Evolutionary conservation across 2,888 invertebrate species (phyloP).

Genomic region (Idaea biselata): DNA sequence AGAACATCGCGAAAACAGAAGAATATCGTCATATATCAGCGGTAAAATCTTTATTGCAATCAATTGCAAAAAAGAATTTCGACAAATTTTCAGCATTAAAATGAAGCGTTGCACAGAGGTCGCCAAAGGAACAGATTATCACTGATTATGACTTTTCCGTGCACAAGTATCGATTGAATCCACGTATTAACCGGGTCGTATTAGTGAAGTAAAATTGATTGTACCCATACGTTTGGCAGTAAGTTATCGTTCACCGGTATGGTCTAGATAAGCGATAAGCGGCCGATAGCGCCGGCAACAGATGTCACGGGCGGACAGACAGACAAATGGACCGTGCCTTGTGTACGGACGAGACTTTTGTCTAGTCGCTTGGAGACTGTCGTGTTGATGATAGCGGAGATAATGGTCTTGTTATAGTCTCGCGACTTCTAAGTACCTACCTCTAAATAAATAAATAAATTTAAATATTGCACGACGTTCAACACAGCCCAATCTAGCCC

Average conservation of each 20-base stretch:
- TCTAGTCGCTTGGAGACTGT: constrained; percentile 3
- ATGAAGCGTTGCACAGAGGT: too few species aligned
- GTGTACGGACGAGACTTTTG: constrained; percentile 22
- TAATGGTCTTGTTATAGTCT: background rate
- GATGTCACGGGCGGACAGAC: constrained; percentile 42
- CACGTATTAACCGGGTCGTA: background rate
- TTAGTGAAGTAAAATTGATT: constrained; percentile 19
- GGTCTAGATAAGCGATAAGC: constrained; percentile 36
- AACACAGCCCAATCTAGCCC: too few species aligned
- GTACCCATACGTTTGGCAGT: constrained; percentile 20
- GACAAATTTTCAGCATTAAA: too few species aligned
- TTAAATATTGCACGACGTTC: too few species aligned
- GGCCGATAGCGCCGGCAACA: constrained; percentile 32
- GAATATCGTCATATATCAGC: too few species aligned
- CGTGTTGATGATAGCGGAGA: background rate
- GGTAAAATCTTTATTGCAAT: too few species aligned
- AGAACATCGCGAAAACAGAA: too few species aligned
- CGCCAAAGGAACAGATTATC: background rate
- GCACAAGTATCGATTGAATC: constrained; percentile 1
- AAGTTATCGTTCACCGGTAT: constrained; percentile 24
- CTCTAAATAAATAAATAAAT: too few species aligned
- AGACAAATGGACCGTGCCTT: constrained; percentile 34
- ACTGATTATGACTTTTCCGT: constrained; percentile 5
- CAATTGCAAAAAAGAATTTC: too few species aligned
- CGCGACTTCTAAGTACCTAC: background rate